Base-by-base conservation (phyloP, 2,888 invertebrate genomes). In the Osedax frankpressi region DNA sequence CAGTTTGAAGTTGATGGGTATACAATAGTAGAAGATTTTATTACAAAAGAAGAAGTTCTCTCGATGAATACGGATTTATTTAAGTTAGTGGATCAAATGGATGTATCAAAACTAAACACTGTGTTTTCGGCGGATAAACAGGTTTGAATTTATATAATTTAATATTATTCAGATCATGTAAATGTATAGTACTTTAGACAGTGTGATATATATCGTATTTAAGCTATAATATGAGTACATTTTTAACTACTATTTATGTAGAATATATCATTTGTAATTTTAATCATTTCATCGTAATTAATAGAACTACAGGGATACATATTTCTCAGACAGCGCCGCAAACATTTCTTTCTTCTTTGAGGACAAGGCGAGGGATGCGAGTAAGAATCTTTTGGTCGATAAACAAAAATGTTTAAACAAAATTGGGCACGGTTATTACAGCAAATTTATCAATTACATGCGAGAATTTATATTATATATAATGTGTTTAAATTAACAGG, bases 261-360 rank as follows among this genome's bases (percentile, higher is more conserved):
- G n/a, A n/a, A n/a, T n/a, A n/a, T n/a, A n/a, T n/a, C n/a, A n/a
- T n/a, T n/a, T n/a, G n/a, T n/a, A n/a, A n/a, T n/a, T n/a, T n/a
- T n/a, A n/a, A n/a, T n/a, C n/a, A n/a, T n/a, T n/a, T n/a, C n/a
- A n/a, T n/a, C n/a, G n/a, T n/a, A n/a, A n/a, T n/a, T n/a, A n/a
- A 30, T 78, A 83, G 82, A 78, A 67, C 6, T 70, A 77, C 2
- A 78, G 78, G 69, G 79, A 83, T 77, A 81, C 82, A 65, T 96
- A 96, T 84, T 97, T 97, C 82, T 80, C 96, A 77, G 90, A 92
- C 71, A 95, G 95, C 80, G 91, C 90, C 28, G 92, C 95, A 82
- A 95, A 94, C 84, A 90, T 97, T 63, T 87, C 92, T 70, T 91
- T 89, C 81, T 98, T 98, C 85, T 94, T 91, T 81, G 97, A 98